These are phyloP conservation scores for Anastrepha obliqua DNA, from an alignment of 1,140 invertebrate genomes.

Conservation along the genomic window DNA sequence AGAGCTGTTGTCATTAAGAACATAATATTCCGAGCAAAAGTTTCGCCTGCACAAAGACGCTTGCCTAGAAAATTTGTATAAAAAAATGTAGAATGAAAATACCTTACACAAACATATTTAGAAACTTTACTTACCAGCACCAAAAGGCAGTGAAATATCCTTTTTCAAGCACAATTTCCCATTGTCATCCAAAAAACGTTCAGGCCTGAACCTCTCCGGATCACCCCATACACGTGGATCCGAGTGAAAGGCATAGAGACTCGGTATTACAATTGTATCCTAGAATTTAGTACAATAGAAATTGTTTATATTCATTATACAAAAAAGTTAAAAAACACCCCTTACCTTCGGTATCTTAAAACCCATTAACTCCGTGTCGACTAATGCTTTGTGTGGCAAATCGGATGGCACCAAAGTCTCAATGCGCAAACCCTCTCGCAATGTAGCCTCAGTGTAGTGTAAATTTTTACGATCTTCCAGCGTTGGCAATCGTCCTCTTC, in stretches of 20 bases:
- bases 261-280: conserved; percentile 74
- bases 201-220: conserved; percentile 82
- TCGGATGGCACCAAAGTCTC: conserved; percentile 78
- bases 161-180: conserved; percentile 66
- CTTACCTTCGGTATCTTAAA: conserved; percentile 77
- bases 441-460: conserved; percentile 78
- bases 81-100: no score
- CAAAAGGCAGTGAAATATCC: conserved; percentile 77
- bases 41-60: conserved; percentile 83
- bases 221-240: conserved; percentile 80
- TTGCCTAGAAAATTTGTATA: conserved; percentile 76
- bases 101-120: neutral
- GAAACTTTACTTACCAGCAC: conserved; percentile 74
- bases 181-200: conserved; percentile 75
- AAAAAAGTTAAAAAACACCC: neutral
- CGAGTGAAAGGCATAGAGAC: conserved; percentile 76
- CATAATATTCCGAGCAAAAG: conserved; percentile 80
- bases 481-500: conserved; percentile 77
- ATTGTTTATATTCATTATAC: conserved; percentile 69
- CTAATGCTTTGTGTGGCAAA: conserved; percentile 75
- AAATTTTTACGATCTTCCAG: conserved; percentile 79
- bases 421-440: conserved; percentile 77
- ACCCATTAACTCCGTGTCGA: conserved; percentile 74
- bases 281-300: conserved; percentile 59
- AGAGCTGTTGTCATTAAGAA: conserved; percentile 80